phyloP scores from a whole-genome alignment of 2,888 invertebrate genomes.

The Celastrina argiolus region DNA sequence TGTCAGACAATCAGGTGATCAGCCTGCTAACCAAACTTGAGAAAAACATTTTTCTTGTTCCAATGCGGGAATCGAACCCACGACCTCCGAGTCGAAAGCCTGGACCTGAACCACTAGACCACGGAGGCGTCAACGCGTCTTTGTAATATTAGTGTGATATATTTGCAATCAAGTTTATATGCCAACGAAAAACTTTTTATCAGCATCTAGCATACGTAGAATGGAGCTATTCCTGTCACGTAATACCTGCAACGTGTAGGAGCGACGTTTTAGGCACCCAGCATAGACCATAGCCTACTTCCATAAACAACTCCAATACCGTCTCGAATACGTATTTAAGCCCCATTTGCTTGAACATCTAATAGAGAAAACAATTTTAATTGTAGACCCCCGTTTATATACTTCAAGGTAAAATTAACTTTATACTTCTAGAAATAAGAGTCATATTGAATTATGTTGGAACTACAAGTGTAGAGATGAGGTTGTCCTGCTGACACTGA shows the following conservation, averaged over 20 bases:
- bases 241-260: constrained; percentile 16
- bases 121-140: no score
- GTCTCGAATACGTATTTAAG: constrained; percentile 57
- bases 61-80: no score
- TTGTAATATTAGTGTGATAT: no score
- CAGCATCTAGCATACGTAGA: background rate
- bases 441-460: background rate
- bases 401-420: background rate
- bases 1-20: no score
- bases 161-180: background rate
- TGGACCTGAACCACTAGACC: no score
- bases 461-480: background rate
- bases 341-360: constrained; percentile 46
- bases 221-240: background rate
- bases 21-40: no score
- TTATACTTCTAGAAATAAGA: constrained; percentile 6
- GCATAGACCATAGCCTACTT: constrained; percentile 36
- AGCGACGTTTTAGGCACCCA: constrained; percentile 8
- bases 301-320: constrained; percentile 54
- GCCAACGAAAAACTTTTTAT: background rate
- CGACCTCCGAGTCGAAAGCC: no score
- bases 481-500: constrained; percentile 8
- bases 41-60: no score
- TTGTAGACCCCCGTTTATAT: background rate
- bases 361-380: constrained; percentile 27